phyloP scores from a whole-genome alignment of 2,113 vertebrate genomes.

The Upupa epops region DNA sequence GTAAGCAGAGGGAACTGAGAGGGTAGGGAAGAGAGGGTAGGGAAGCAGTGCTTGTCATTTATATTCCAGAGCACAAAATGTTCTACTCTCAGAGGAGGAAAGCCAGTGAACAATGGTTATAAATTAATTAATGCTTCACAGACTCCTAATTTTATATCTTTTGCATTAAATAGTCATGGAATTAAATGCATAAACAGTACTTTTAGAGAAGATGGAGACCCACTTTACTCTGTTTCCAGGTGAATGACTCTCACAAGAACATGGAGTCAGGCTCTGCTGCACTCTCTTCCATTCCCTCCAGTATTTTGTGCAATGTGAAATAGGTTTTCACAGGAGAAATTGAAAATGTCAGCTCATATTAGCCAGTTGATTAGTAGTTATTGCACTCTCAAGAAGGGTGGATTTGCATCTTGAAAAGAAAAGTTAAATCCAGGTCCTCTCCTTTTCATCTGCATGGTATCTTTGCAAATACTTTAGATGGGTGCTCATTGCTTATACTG shows the following conservation, averaged over 20 bases:
- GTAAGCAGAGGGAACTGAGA: background rate
- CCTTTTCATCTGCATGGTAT: background rate
- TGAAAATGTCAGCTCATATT: constrained; percentile 60
- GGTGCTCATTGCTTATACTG: background rate
- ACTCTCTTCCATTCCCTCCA: background rate
- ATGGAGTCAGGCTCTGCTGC: constrained; percentile 38
- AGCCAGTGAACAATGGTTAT: constrained; percentile 30
- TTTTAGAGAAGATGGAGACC: constrained; percentile 14
- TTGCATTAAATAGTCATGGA: constrained; percentile 41
- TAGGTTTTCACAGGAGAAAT: constrained; percentile 58
- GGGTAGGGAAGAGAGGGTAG: too few species aligned
- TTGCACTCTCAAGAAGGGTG: constrained; percentile 21
- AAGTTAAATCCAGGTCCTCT: background rate
- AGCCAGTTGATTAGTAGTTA: constrained; percentile 56
- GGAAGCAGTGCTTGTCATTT: background rate
- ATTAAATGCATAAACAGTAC: constrained; percentile 52
- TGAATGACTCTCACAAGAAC: constrained; percentile 29
- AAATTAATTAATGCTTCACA: constrained; percentile 58
- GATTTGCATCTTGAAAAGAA: constrained; percentile 40
- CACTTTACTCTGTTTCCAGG: constrained; percentile 51
- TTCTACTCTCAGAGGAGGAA: background rate
- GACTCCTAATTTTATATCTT: constrained; percentile 46
- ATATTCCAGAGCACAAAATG: constrained; percentile 12
- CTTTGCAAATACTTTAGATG: background rate
- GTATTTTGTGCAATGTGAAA: background rate